phyloP scores from a whole-genome alignment of 1,140 invertebrate species.

The Contarinia nasturtii region DNA sequence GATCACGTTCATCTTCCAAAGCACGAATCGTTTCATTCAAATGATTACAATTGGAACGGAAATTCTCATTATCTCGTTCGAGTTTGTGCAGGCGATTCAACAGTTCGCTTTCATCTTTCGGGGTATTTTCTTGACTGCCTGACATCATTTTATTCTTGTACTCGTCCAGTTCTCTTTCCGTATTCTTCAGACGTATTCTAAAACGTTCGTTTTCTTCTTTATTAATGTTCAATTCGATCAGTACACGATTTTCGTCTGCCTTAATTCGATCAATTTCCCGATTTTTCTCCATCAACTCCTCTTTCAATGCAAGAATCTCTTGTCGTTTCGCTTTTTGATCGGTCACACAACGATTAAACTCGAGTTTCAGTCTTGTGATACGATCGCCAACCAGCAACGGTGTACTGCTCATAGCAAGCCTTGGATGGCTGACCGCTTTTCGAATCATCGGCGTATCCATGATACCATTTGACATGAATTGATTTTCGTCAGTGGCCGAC shows the following conservation, averaged over 20 bases:
- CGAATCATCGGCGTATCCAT: not conserved
- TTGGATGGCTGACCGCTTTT: not conserved
- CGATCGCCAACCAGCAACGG: constrained; percentile 13
- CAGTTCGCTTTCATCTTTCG: too few species aligned
- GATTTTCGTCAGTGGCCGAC: too few species aligned
- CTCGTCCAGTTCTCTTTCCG: constrained; percentile 12
- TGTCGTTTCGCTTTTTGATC: constrained; percentile 18
- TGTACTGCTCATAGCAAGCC: constrained; percentile 13
- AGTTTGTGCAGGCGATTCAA: not conserved
- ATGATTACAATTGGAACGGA: not conserved
- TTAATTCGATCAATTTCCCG: constrained; percentile 10
- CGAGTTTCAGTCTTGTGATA: constrained; percentile 16
- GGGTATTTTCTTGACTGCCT: too few species aligned
- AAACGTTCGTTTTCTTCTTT: constrained; percentile 15
- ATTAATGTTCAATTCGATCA: constrained; percentile 14
- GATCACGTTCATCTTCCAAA: not conserved
- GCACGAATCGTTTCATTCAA: not conserved
- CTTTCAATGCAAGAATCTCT: constrained; percentile 16
- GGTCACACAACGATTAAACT: constrained; percentile 13
- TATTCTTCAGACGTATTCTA: constrained; percentile 10
- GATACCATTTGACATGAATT: not conserved
- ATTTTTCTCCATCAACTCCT: constrained; percentile 13
- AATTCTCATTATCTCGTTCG: not conserved
- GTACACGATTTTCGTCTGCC: constrained; percentile 15
- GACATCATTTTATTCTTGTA: not conserved